Base-by-base conservation (phyloP, 2,113 vertebrate species). In the Phrynocephalus versicolor region DNA sequence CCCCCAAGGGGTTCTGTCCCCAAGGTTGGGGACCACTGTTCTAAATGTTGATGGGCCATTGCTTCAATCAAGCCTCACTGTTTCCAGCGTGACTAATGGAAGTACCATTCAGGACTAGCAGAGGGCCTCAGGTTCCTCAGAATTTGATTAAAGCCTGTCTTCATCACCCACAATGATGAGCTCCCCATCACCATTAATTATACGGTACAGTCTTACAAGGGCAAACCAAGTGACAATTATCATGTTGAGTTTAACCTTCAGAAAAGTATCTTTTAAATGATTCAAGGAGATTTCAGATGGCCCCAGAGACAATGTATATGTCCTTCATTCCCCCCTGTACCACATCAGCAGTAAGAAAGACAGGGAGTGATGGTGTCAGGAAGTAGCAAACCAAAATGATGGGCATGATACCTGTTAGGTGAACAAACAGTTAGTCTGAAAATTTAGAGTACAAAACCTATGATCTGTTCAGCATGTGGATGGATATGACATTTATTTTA, bases 401-500 rank as follows among this genome's bases (percentile, higher is more conserved):
- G 30, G 35, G 30, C 35, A 18, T 35, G 51, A 27, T 65, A 37
- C 30, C 39, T 60, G 37, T 15, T 18, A 79, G 30, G 57, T 37
- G 64, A 80, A 37, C 79, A 73, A 80, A 37, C 79, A 73, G 15
- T 73, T 74, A 37, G 58, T 57, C 69, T 65, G 71, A 58, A 74
- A 51, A 64, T 81, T 1, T 64, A 79, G n/a, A 21, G 19, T 37
- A 51, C 72, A 78, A 62, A 23, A 81, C 80, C 37, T 74, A 74
- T 64, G 62, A 80, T 33, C 30, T 67, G 19, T 41, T 64, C 37
- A 14, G 16, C 23, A 6, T 80, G 76, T 89, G 87, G 58, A 83
- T 76, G 85, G 89, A 93, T 92, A 90, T 84, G 79, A 85, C 16
- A 90, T 92, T 90, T 81, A 91, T 91, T 94, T 90, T 93, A 88